Base-by-base conservation (phyloP, 2,888 invertebrate species). In the Hermaeophaga mercurialis region DNA sequence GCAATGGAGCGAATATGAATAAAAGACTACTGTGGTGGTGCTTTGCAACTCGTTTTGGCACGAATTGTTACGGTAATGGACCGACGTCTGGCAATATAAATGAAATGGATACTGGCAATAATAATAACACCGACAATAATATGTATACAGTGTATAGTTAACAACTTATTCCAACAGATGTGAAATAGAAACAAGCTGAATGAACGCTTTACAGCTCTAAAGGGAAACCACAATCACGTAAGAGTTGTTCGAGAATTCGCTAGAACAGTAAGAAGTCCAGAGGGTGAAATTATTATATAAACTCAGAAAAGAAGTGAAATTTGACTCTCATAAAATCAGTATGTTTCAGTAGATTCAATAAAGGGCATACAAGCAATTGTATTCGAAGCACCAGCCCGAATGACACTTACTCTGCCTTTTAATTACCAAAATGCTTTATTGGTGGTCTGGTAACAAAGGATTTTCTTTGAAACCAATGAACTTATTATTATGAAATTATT, bases 61-160 rank as follows among this genome's bases (percentile, higher is more conserved):
- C 14, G n/a, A 46, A 46, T 34, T 46, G 46, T 46, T 46, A 33
- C 33, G 34, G 26, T 48, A 48, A 48, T n/a, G 36, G 9, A 7
- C 5, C 2, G 5, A 36, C 36, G 24, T 22, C 24, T 12, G 47
- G 36, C 22, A 36, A 48, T 9, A 48, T 48, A 48, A 36, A 48
- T 7, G 24, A 34, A 36, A 36, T 12, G 15, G 26, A 48, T 7
- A n/a, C 9, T 2, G 6, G 36, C 9, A 15, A 48, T 38, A 48
- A 15, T 48, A 48, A 36, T 24, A 38, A 48, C 47, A 48, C 36
- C 36, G 36, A 36, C 24, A 22, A 17, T 47, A 22, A 47, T 31
- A 31, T n/a, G 36, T 11, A 36, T 6, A 24, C n/a, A 22, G 47
- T 48, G 36, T 15, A 38, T 24, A 22, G 14, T 34, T n/a, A 12